phyloP scores from a whole-genome alignment of 2,888 invertebrate genomes.

The Machimus atricapillus region DNA sequence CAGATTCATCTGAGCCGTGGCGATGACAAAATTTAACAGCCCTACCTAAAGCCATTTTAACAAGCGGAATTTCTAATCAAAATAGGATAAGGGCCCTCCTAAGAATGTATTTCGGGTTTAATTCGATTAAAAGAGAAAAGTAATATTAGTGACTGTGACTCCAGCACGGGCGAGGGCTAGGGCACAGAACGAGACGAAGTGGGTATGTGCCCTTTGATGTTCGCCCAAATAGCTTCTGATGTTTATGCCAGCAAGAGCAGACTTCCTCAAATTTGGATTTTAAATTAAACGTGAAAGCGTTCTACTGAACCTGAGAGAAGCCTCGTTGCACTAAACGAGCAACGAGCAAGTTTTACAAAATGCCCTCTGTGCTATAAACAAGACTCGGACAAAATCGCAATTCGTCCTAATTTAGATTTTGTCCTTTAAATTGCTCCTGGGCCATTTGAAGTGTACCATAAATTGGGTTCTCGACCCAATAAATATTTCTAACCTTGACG shows the following conservation, averaged over 20 bases:
- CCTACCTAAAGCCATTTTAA: not conserved
- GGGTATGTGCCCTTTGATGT: not conserved
- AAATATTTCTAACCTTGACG: not conserved
- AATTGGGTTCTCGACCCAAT: not conserved
- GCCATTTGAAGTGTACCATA: not conserved
- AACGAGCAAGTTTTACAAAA: not conserved
- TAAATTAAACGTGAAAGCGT: not conserved
- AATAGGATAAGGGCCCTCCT: constrained; percentile 23
- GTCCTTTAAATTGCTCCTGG: not conserved
- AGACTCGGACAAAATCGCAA: not conserved
- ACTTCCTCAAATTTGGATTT: not conserved
- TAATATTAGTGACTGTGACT: not conserved
- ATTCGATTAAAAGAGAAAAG: constrained; percentile 22
- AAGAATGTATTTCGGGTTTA: constrained; percentile 27
- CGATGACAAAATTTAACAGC: not conserved
- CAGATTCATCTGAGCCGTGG: not conserved
- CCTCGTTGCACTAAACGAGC: not conserved
- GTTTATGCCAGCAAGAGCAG: not conserved
- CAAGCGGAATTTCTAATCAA: constrained; percentile 33
- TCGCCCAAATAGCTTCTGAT: not conserved
- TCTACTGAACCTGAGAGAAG: not conserved
- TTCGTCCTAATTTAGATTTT: not conserved
- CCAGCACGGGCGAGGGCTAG: not conserved
- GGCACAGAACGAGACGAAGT: not conserved
- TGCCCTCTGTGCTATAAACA: not conserved